These are phyloP conservation scores for Tenualosa thibaudeaui DNA, from an alignment of 2,797 vertebrate genomes.

Conservation along the genomic window DNA sequence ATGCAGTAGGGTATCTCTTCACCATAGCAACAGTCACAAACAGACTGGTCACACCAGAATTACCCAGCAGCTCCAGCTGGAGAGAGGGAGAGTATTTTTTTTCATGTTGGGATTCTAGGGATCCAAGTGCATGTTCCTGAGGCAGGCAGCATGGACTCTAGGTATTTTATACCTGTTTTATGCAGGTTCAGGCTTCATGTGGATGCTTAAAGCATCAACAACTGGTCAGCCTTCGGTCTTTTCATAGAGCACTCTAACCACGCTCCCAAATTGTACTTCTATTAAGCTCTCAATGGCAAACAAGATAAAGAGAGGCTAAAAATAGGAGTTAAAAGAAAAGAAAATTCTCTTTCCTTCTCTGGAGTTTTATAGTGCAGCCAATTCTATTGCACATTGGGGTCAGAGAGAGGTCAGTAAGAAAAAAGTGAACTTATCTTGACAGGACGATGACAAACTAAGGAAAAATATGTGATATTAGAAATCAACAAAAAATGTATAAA, in stretches of 20 bases:
- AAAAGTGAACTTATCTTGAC: neutral
- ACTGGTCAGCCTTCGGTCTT: neutral
- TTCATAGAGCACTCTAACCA: neutral
- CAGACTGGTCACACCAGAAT: constrained; percentile 39
- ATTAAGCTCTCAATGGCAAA: constrained; percentile 29
- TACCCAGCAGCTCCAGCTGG: constrained; percentile 20
- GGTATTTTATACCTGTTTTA: too few species aligned
- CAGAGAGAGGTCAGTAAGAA: constrained; percentile 40
- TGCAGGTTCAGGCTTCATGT: too few species aligned
- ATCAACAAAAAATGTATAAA: too few species aligned
- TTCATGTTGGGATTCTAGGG: neutral
- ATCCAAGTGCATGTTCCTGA: neutral
- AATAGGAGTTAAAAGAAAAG: too few species aligned
- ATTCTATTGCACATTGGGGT: neutral
- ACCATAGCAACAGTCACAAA: constrained; percentile 52
- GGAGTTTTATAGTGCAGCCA: neutral
- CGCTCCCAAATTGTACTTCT: neutral
- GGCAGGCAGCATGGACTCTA: neutral
- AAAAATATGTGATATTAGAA: too few species aligned
- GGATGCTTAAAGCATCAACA: too few species aligned
- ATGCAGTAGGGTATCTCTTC: constrained; percentile 13
- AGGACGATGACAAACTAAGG: neutral
- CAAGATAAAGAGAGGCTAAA: neutral
- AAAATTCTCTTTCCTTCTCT: too few species aligned
- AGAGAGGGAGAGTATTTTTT: neutral